Percentiles rank a stretch among this genome's conserved stretches.
Conservation (phyloP, 2,797 vertebrate species). For the Crypturellus tataupa region DNA sequence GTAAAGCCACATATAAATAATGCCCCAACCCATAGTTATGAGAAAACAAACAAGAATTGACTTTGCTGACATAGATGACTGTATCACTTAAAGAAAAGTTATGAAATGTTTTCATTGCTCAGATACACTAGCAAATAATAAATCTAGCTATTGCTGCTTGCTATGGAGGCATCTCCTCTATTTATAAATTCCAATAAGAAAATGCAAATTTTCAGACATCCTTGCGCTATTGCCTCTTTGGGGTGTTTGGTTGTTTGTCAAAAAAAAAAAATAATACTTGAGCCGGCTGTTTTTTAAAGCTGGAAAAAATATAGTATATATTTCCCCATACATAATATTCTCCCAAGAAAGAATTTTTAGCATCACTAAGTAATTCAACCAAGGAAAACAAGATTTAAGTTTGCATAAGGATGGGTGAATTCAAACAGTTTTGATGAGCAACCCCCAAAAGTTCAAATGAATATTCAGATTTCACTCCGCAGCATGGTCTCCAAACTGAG, state of each 20-base stretch:
- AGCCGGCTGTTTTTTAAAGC: slow-evolving; percentile 49
- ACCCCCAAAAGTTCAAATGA: slow-evolving; percentile 66
- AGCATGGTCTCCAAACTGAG: slow-evolving; percentile 59
- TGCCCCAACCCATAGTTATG: not conserved
- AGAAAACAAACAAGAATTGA: not conserved
- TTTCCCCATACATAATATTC: slow-evolving; percentile 26
- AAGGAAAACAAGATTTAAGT: slow-evolving; percentile 39
- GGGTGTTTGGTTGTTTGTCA: not conserved
- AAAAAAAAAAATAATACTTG: not conserved
- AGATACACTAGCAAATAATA: slow-evolving; percentile 14
- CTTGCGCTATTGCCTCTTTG: not conserved
- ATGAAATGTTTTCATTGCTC: not conserved
- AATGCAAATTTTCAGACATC: slow-evolving; percentile 13
- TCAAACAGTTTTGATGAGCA: slow-evolving; percentile 57
- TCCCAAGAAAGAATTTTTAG: slow-evolving; percentile 24
- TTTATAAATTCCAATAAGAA: slow-evolving; percentile 33
- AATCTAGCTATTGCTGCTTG: not conserved
- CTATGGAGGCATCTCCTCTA: not conserved
- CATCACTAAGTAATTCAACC: slow-evolving; percentile 24
- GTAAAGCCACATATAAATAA: not conserved
- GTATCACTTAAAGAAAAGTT: slow-evolving; percentile 19
- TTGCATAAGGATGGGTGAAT: slow-evolving; percentile 53
- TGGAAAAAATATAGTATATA: slow-evolving; percentile 1
- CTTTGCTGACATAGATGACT: not conserved
- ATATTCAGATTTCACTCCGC: slow-evolving; percentile 58